Evolutionary conservation across 2,113 vertebrate species (phyloP).

Genomic region (Zosterops pallidus): DNA sequence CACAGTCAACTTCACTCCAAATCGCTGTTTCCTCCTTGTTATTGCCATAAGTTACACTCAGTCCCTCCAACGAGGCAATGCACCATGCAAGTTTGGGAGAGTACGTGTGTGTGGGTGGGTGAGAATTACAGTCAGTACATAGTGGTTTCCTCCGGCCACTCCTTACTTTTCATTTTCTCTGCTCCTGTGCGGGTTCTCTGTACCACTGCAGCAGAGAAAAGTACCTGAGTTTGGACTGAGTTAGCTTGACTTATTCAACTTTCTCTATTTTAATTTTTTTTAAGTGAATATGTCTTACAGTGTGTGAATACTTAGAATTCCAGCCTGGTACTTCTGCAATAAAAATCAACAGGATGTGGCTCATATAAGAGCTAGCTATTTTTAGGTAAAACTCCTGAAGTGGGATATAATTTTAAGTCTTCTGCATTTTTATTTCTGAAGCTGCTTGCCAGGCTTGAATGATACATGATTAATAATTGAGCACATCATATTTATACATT

Average conservation of each 20-base stretch:
- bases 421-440: slow-evolving; percentile 39
- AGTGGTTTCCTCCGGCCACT: fast-evolving
- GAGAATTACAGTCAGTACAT: fast-evolving
- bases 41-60: not conserved
- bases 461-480: slow-evolving; percentile 46
- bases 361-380: not conserved
- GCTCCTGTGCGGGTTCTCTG: not conserved
- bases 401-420: slow-evolving; percentile 7
- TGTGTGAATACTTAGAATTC: not conserved
- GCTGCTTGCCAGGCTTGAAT: slow-evolving; percentile 16
- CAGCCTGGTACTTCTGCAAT: not conserved
- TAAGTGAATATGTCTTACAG: fast-evolving
- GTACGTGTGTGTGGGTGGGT: not conserved
- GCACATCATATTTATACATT: not conserved
- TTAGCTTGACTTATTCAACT: not conserved
- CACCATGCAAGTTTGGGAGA: fast-evolving
- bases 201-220: not conserved
- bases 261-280: not conserved
- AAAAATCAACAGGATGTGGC: slow-evolving; percentile 13
- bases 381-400: slow-evolving; percentile 31
- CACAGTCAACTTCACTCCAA: not conserved
- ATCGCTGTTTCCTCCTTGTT: not conserved
- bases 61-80: fast-evolving
- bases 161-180: not conserved
- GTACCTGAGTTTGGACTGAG: not conserved